Evolutionary conservation across 2,888 invertebrate species (phyloP), one percentile per base, ranked within the genome.

Genomic region (Chrysotoxum bicinctum): DNA sequence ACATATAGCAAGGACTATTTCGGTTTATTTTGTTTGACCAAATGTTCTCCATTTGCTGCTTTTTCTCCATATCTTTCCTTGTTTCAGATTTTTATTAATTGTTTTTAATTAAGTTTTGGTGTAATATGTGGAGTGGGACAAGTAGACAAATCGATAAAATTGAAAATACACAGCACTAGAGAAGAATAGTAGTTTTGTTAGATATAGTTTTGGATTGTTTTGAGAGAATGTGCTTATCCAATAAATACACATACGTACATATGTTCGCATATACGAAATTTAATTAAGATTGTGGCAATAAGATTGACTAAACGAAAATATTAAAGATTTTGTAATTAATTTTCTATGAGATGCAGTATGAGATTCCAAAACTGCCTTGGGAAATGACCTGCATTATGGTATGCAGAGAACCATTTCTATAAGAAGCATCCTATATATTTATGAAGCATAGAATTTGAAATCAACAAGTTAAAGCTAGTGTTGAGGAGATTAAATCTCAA

Each of bases 271-370:
- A 62, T 75, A 56, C 50, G 26, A 26, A 82, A 66, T 74, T 78
- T 64, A 73, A 78, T 74, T 83, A 50, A 50, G 48, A 74, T 52
- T 69, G 40, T 69, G 72, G 56, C 73, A 83, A 83, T 50, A 74
- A n/a, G 5, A 12, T 6, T 6, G n/a, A 37, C 26, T 48, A 14
- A 14, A 21, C 21, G 19, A 19, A 6, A 19, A 21, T 7, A 50
- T 50, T n/a, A 8, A 23, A 32, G 54, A 32, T 10, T 16, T 32
- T 56, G 19, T 12, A 32, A 16, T 32, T 56, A 32, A 40, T 40
- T 50, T 48, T 6, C 40, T 43, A 50, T 69, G 19, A 21, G 35
- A 52, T 60, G 60, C 60, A 40, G 16, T 26, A n/a, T 60, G 60
- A 60, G 10, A 43, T 23, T 32, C 2, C 16, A 10, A 30, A 32